A percentile compares a stretch with the other conserved stretches of the same genome.
Evolutionary conservation across 2,113 vertebrate species (phyloP).

Genomic region (Pithys albifrons): DNA sequence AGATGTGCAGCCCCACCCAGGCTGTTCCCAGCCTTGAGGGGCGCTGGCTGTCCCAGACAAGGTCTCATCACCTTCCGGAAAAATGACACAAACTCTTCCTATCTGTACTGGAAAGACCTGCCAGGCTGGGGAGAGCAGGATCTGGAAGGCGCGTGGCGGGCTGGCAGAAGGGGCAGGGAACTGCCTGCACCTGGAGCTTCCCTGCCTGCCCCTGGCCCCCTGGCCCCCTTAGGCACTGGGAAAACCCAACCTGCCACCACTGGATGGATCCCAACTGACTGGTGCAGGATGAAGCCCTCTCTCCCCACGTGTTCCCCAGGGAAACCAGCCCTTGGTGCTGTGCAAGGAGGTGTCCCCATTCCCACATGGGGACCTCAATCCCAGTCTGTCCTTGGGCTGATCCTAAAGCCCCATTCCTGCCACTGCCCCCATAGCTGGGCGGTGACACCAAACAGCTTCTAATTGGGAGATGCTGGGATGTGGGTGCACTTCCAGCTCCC

Average conservation of each 20-base stretch:
- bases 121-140: background rate
- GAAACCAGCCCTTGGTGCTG: background rate
- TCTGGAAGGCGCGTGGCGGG: background rate
- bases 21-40: background rate
- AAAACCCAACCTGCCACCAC: background rate
- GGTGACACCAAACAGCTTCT: background rate
- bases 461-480: background rate
- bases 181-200: background rate
- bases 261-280: background rate
- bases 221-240: background rate
- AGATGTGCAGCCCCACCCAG: background rate
- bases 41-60: background rate
- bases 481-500: background rate
- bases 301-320: background rate
- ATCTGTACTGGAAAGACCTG: conserved; percentile 58
- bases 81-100: conserved; percentile 59
- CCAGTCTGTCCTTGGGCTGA: background rate
- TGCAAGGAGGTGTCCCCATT: background rate
- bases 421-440: accelerated
- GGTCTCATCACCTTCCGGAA: background rate
- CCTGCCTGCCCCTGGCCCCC: background rate
- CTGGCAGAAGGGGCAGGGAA: conserved; percentile 5
- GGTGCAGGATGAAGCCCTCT: background rate
- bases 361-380: accelerated
- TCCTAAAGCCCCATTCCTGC: background rate